Evolutionary conservation across 30 jellyfish, hydroid and myxozoan genomes (phyloP), one percentile per base, ranked within the genome.

Genomic region (Chrysaora quinquecirrha): DNA sequence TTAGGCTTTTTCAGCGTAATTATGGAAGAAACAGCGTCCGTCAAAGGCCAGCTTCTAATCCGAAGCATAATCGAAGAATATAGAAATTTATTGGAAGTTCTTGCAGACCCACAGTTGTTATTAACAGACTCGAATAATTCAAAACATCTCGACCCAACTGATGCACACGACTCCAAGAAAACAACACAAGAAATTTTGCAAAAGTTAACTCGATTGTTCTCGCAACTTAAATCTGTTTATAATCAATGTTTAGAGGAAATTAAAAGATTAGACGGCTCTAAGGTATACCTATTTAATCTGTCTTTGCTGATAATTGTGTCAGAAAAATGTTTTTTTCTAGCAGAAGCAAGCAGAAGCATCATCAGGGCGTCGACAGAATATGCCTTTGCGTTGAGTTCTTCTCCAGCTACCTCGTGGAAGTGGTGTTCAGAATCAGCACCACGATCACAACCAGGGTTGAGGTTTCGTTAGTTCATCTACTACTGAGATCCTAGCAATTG

Each of bases 61-160:
- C 30, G 90, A 28, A 35, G 38, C 29, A 64, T 80, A 12, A 50
- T 66, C 7, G 76, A 80, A 48, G 83, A 68, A 50, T 80, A 80
- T 33, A 47, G 90, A 31, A 80, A 29, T 9, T 50, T 80, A 27
- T 32, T 80, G 22, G 90, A 80, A 54, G 21, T 30, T 1, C 63
- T 80, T 2, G 83, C 52, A 64, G 76, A 80, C 38, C 90, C 90
- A 1, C 90, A 80, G 22, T 16, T 80, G 11, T 76, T 80, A 30
- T 6, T 66, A 25, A 62, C 35, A 24, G 75, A 52, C 68, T 20
- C 29, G 12, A 52, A 20, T 52, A 10, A 7, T 10, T 10, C 68
- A 20, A 9, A 7, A 3, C 29, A 52, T 52, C 29, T 11, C 9
- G n/a, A 46, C 23, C 30, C 25, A 0, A 34, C 64, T 12, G 27